phyloP scores from a whole-genome alignment of 2,113 vertebrate genomes.

The Corythoichthys intestinalis region DNA sequence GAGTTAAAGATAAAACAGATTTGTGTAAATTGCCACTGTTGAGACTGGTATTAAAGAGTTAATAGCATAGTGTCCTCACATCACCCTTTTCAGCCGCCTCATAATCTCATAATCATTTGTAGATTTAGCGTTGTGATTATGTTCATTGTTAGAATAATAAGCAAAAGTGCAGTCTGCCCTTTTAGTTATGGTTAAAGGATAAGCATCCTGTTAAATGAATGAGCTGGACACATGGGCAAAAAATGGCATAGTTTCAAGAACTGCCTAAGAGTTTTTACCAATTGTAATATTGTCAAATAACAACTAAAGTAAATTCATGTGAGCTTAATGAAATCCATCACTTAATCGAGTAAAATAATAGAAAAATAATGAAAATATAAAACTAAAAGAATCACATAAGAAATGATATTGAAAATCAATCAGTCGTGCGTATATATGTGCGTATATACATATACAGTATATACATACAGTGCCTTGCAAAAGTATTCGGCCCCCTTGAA shows the following conservation, averaged over 20 bases:
- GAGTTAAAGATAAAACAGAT: background rate
- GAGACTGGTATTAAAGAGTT: background rate
- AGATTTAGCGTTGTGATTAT: background rate
- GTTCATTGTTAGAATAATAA: background rate
- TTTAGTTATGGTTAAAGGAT: background rate
- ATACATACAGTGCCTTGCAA: no score
- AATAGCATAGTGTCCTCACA: conserved; percentile 1
- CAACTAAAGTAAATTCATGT: no score
- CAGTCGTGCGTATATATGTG: no score
- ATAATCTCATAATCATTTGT: background rate
- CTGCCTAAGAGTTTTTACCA: background rate
- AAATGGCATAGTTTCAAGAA: background rate
- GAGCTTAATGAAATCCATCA: no score
- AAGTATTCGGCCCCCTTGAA: no score
- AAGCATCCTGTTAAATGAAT: background rate
- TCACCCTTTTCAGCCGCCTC: background rate
- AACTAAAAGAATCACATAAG: no score
- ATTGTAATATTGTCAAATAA: background rate
- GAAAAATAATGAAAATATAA: no score
- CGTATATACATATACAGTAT: no score
- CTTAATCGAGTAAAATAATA: no score
- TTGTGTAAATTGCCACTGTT: background rate
- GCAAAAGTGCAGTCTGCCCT: background rate
- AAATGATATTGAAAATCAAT: no score
- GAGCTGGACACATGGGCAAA: background rate